These are phyloP conservation scores for Ips typographus DNA, from an alignment of 1,140 invertebrate genomes.

Conservation along the genomic window DNA sequence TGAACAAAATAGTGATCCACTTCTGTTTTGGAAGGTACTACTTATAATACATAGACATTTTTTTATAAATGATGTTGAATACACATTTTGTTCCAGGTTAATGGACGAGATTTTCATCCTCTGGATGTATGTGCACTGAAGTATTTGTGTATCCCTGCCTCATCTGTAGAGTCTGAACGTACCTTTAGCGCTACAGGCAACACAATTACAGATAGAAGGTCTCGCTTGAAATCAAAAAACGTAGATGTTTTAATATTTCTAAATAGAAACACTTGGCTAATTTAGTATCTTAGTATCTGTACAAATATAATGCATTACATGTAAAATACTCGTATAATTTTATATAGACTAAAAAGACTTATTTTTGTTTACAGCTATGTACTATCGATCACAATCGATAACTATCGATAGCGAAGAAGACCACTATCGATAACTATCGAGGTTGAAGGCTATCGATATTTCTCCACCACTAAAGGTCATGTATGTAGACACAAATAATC, in stretches of 20 bases:
- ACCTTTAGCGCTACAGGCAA: slow-evolving; percentile 13
- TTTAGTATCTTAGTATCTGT: slow-evolving; percentile 4
- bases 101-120: background rate
- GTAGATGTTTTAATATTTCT: slow-evolving; percentile 12
- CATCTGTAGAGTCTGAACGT: slow-evolving; percentile 12
- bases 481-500: too few relatives aligned
- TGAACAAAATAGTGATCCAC: slow-evolving; percentile 2
- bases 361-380: background rate
- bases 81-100: background rate
- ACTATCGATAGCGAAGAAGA: slow-evolving; percentile 7
- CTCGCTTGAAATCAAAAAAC: slow-evolving; percentile 11
- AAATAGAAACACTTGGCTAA: slow-evolving; percentile 8
- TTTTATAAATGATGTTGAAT: slow-evolving; percentile 4
- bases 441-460: slow-evolving; percentile 8
- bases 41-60: background rate
- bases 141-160: slow-evolving; percentile 17
- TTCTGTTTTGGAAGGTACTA: slow-evolving; percentile 23
- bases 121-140: background rate
- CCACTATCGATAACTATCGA: slow-evolving; percentile 17
- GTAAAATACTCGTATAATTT: background rate
- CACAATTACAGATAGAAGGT: background rate
- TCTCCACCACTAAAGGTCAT: slow-evolving; percentile 18
- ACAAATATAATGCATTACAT: background rate
- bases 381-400: slow-evolving; percentile 16
- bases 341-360: background rate